Evolutionary conservation across 2,113 vertebrate genomes (phyloP).

Genomic region (Coturnix japonica): DNA sequence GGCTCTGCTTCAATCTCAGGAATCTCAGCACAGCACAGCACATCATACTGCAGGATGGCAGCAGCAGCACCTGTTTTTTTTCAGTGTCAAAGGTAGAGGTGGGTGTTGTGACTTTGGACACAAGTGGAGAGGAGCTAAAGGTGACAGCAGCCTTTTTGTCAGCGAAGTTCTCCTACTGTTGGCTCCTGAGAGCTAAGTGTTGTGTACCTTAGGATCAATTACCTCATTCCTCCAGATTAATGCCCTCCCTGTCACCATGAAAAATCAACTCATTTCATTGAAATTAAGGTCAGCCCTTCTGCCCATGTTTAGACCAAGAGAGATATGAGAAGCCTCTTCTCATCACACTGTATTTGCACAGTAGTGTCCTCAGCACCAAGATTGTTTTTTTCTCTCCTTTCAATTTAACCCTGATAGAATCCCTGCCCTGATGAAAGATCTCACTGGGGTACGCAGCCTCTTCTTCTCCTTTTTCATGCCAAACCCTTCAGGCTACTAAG

Average conservation of each 20-base stretch:
- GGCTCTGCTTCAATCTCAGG: slow-evolving; percentile 16
- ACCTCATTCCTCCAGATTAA: neutral
- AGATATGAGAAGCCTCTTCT: neutral
- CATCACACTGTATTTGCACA: neutral
- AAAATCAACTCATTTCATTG: neutral
- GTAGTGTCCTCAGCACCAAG: neutral
- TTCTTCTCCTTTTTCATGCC: neutral
- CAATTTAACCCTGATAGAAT: neutral
- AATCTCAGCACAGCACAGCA: neutral
- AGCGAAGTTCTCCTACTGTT: neutral
- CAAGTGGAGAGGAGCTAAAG: neutral
- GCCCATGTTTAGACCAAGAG: neutral
- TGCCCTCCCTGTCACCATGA: neutral
- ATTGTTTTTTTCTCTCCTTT: neutral
- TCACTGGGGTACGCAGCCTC: neutral
- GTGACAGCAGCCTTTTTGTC: neutral
- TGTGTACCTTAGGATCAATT: neutral
- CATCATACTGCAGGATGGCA: neutral
- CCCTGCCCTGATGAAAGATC: neutral
- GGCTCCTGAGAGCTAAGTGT: neutral
- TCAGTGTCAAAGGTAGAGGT: neutral
- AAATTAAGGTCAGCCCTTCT: neutral
- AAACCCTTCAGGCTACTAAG: neutral
- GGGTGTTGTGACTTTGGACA: neutral
- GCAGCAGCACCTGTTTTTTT: neutral